Evolutionary conservation across 2,113 vertebrate genomes (phyloP), one percentile per base, ranked within the genome.

Genomic region (Macroglossus sobrinus): DNA sequence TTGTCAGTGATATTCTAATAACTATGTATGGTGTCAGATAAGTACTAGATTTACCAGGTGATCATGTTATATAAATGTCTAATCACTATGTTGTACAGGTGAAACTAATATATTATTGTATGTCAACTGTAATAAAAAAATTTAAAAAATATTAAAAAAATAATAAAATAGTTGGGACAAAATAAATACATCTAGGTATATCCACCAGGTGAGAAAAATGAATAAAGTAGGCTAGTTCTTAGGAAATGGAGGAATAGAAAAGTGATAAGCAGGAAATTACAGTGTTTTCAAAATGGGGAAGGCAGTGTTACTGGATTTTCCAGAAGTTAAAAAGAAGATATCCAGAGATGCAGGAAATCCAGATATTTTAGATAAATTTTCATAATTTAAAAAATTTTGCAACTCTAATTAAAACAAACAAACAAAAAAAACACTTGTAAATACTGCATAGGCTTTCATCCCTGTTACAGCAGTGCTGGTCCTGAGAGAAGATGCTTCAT

Each of bases 341-440:
- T 45, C 21, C 19, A 69, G 74, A 57, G 57, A 71, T 53, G 2
- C 5, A 59, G 10, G 33, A 53, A 95, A 79, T 63, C 28, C 33
- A 92, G 7, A 47, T 61, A 87, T 79, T 87, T 91, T 84, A 87
- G 50, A 33, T 84, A 40, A n/a, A 26, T 26, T 64, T 35, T 74
- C 47, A 63, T 21, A 66, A 80, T 84, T 85, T 88, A 88, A 19
- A 74, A 74, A 68, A 38, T 55, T 45, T 63, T 19, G 4, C 38
- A 69, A 24, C 11, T 89, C 40, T 64, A 88, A 63, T 75, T 7
- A n/a, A 80, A 96, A 64, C 33, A 24, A 57, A 90, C 90, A 63
- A 15, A 63, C 22, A 28, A 45, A 88, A 92, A 63, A 7, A 14
- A 43, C 4, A 50, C 7, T 30, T 53, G 0, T 40, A 40, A 91